phyloP scores from a whole-genome alignment of 2,113 vertebrate species.

The Corythaeola cristata region DNA sequence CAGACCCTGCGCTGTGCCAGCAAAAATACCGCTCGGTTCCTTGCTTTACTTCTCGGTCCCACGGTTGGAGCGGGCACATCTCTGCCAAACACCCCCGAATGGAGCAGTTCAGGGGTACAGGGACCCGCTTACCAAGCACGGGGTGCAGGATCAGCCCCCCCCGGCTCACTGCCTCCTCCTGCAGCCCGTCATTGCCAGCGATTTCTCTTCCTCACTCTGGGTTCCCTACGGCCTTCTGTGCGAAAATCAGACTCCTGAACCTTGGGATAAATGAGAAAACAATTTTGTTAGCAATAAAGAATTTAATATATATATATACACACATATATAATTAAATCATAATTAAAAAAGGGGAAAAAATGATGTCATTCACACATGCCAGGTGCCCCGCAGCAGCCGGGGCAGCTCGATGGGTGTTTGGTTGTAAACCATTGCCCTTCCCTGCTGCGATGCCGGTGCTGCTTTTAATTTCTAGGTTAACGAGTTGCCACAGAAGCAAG shows the following conservation, averaged over 20 bases:
- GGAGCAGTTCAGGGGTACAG: not conserved
- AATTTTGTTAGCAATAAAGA: not conserved
- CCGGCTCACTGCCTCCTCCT: not conserved
- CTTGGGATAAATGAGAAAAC: not conserved
- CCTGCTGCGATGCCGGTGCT: not conserved
- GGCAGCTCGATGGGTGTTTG: not conserved
- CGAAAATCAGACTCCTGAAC: not conserved
- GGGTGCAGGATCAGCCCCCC: not conserved
- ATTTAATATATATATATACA: too few relatives aligned
- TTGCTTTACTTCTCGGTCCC: not conserved
- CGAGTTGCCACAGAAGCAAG: not conserved
- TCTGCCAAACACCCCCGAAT: not conserved
- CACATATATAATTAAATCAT: not conserved
- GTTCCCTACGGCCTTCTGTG: not conserved
- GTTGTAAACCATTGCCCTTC: not conserved
- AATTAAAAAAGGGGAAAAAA: not conserved
- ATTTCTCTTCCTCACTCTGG: rapidly evolving
- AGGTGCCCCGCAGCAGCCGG: not conserved
- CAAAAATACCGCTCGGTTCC: not conserved
- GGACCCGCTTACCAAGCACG: not conserved
- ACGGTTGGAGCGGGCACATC: rapidly evolving
- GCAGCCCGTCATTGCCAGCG: rapidly evolving
- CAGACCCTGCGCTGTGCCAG: rapidly evolving
- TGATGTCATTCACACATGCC: not conserved
- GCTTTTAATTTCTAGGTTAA: slow-evolving; percentile 43